Percentiles rank a stretch among this genome's conserved stretches.
These are phyloP conservation scores for Ormyrus nitidulus DNA, from an alignment of 2,888 invertebrate genomes.

Conservation along the genomic window DNA sequence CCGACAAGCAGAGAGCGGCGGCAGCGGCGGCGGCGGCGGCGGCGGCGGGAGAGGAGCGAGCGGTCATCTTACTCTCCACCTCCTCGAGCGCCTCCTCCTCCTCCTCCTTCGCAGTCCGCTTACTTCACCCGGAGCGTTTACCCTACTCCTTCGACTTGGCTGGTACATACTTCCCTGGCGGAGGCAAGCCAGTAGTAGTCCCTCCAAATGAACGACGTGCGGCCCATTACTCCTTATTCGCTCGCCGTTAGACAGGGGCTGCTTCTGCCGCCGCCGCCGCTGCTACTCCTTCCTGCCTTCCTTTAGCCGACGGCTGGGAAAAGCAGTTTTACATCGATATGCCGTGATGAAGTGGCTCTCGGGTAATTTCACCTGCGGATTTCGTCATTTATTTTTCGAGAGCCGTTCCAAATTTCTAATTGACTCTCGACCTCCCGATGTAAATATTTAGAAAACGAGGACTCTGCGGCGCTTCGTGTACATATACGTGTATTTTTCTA, in stretches of 20 bases:
- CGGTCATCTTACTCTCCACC: conserved; percentile 68
- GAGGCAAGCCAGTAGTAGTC: neutral
- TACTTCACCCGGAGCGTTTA: conserved; percentile 40
- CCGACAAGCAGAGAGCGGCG: conserved; percentile 41
- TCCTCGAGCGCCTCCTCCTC: conserved; percentile 41
- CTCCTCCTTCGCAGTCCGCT: neutral
- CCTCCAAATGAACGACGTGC: conserved; percentile 51
- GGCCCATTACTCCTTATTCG: conserved; percentile 51
- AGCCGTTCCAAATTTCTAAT: neutral
- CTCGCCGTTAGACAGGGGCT: conserved; percentile 13
- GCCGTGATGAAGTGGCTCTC: conserved; percentile 5
- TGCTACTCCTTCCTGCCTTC: neutral
- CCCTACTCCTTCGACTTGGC: conserved; percentile 38
- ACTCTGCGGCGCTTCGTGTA: no score
- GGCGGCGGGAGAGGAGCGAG: conserved; percentile 57
- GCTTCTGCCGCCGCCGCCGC: neutral
- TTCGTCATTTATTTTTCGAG: conserved; percentile 15
- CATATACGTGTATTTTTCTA: no score
- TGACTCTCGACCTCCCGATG: no score
- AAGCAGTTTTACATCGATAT: conserved; percentile 39
- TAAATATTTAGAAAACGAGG: no score
- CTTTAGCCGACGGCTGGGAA: neutral
- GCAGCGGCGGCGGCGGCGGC: conserved; percentile 58
- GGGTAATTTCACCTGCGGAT: conserved; percentile 26
- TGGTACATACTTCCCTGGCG: neutral